These are phyloP conservation scores for Sialia sialis DNA, from an alignment of 2,113 vertebrate genomes.

Conservation along the genomic window DNA sequence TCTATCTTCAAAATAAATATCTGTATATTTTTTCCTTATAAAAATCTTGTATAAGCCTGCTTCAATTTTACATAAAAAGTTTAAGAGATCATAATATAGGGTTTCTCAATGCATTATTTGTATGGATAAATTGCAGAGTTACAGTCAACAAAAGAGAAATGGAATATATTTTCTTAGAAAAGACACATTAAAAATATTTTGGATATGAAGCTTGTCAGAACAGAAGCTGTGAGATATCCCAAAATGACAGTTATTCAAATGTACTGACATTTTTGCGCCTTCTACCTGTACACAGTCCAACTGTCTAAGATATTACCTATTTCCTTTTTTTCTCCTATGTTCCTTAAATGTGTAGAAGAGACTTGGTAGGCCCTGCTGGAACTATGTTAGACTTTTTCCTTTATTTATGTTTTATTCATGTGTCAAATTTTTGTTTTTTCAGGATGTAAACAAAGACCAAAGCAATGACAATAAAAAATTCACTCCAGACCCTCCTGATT, in stretches of 20 bases:
- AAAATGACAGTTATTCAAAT: neutral
- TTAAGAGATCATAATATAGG: neutral
- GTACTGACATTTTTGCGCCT: neutral
- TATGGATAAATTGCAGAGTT: neutral
- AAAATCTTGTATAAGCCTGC: neutral
- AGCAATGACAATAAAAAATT: neutral
- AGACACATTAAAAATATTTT: neutral
- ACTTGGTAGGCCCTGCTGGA: neutral
- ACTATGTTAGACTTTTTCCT: neutral
- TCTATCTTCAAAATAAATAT: neutral
- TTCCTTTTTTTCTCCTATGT: neutral
- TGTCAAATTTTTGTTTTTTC: neutral
- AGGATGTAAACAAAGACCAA: conserved; percentile 36
- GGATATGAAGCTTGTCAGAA: neutral
- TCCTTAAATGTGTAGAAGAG: neutral
- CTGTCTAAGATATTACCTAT: neutral
- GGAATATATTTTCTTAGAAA: neutral
- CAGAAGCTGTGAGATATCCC: neutral
- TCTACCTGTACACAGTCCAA: neutral
- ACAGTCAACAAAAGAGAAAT: neutral
- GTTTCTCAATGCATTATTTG: neutral
- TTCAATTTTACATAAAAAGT: neutral
- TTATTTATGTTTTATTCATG: neutral
- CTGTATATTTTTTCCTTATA: neutral
- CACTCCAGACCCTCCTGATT: neutral